A percentile compares a stretch with the other conserved stretches of the same genome.
These are phyloP conservation scores for Spermophilus dauricus DNA, from an alignment of 2,113 vertebrate species.

Conservation along the genomic window DNA sequence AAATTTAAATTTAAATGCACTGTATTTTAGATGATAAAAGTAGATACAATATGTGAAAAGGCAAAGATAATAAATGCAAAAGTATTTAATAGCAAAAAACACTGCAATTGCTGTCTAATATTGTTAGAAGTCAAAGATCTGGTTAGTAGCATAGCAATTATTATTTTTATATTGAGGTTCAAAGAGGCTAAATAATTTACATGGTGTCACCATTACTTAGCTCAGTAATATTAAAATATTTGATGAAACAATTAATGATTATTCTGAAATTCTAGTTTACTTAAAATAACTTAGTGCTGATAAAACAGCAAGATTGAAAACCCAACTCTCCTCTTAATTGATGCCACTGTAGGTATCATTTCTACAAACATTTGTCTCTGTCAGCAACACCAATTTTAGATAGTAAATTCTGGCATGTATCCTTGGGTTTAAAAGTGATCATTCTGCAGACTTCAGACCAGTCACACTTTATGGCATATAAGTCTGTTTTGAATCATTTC, in stretches of 20 bases:
- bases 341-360: neutral
- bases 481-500: neutral
- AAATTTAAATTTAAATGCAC: slow-evolving; percentile 48
- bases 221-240: slow-evolving; percentile 13
- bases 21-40: neutral
- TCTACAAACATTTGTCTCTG: neutral
- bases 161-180: neutral
- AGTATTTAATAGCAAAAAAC: neutral
- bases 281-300: neutral
- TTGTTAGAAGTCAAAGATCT: slow-evolving; percentile 25
- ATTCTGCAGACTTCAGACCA: neutral
- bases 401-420: neutral
- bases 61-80: neutral
- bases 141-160: neutral
- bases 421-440: neutral
- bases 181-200: neutral
- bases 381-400: neutral
- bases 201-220: neutral
- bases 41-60: neutral
- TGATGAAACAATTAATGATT: slow-evolving; percentile 10
- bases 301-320: neutral
- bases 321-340: neutral
- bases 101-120: neutral
- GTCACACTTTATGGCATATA: neutral
- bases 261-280: slow-evolving; percentile 35